These are phyloP conservation scores for Turritopsis dohrnii DNA, from an alignment of 30 jellyfish, hydroid and myxozoan genomes.

Conservation along the genomic window DNA sequence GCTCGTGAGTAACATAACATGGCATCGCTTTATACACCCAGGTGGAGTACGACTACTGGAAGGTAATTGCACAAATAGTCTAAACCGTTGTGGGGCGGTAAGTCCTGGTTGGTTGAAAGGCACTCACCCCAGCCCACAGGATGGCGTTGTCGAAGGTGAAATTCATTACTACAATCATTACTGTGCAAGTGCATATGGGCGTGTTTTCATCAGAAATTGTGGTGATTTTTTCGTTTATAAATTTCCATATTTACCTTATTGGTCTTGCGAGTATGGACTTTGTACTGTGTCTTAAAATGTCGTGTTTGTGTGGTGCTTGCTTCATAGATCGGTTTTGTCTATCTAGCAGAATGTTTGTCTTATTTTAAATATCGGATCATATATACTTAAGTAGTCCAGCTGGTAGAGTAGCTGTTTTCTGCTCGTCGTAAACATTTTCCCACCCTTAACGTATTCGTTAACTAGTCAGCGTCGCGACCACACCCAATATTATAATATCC, in stretches of 20 bases:
- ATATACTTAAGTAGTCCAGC: too few relatives aligned
- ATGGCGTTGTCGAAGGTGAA: neutral
- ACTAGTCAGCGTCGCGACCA: too few relatives aligned
- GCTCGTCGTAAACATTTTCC: too few relatives aligned
- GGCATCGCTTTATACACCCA: constrained; percentile 11
- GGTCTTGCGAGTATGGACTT: constrained; percentile 24
- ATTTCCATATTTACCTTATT: constrained; percentile 10
- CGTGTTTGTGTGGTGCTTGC: neutral
- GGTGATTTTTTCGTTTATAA: constrained; percentile 12
- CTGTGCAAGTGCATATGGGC: constrained; percentile 26
- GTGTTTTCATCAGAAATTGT: constrained; percentile 17
- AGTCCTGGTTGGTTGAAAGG: constrained; percentile 29
- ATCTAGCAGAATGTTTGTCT: too few relatives aligned
- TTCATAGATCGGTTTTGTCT: too few relatives aligned
- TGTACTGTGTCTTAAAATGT: neutral
- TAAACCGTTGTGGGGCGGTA: neutral
- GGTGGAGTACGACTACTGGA: constrained; percentile 6
- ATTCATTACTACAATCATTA: constrained; percentile 13
- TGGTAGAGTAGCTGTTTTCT: too few relatives aligned
- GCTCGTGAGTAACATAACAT: neutral
- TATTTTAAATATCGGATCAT: too few relatives aligned
- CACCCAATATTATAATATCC: too few relatives aligned
- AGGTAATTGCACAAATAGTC: neutral
- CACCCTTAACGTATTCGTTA: too few relatives aligned
- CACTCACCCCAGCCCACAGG: constrained; percentile 7